Evolutionary conservation across 2,113 vertebrate genomes (phyloP), one percentile per base, ranked within the genome.

Genomic region (Eolophus roseicapilla): DNA sequence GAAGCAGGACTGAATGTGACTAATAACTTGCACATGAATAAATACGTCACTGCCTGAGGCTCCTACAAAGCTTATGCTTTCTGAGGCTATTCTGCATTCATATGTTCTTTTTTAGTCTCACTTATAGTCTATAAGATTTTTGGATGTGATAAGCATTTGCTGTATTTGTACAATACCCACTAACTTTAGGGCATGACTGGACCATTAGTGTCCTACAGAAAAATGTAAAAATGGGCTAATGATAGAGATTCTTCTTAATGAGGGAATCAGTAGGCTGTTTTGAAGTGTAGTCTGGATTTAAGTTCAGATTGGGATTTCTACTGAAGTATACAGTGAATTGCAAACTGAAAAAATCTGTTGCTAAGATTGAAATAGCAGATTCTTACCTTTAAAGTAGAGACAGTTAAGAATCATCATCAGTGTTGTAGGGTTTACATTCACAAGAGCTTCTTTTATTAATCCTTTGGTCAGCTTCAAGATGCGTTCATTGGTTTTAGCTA

Each of bases 321-420:
- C 35, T 41, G 25, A n/a, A 37, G 21, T 59, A 19, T 14, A 17
- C 43, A 79, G 16, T 77, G 37, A 83, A 78, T 41, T 53, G 57
- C 23, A 55, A 68, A 76, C 49, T 37, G 55, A 75, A 27, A 60
- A 78, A 44, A 86, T 70, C 13, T 19, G 17, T 68, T 73, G 41
- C 39, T 41, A 11, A 77, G 23, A 62, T 10, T 29, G 47, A 90
- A 86, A 59, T 57, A 68, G 44, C 23, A 11, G 17, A 64, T 65
- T 86, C 95, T 98, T 98, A 99, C 99, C 99, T 99, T 99, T 99
- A 78, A 99, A 99, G 96, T 99, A 99, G 83, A 99, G 97, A 90
- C 99, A 99, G 94, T 99, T 99, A 27, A 99, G 98, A 64, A 99
- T 98, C 98, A 99, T 99, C 98, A 99, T 97, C 67, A 98, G 96